Evolutionary conservation across 2,888 invertebrate species (phyloP), one percentile per base, ranked within the genome.

Genomic region (Sarcophaga carnaria): DNA sequence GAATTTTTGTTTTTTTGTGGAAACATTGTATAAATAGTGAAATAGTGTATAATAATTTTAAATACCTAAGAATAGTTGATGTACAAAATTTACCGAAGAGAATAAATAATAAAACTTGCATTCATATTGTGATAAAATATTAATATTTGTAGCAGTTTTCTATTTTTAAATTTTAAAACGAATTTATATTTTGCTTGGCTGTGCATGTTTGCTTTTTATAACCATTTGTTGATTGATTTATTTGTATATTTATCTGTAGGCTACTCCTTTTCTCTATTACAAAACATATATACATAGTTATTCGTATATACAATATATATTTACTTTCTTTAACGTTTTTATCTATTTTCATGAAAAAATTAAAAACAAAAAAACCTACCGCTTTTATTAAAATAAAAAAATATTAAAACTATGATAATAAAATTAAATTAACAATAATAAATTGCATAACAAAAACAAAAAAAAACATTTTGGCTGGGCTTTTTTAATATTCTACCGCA

Each of bases 261-360:
- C 37, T 37, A 37, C 2, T 37, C 37, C 37, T 37, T n/a, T n/a
- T 37, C 10, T 37, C 37, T 37, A 37, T 37, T 64, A 14, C 37
- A 60, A 60, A 45, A 71, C 49, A 71, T 27, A 45, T 27, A 25
- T 67, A 14, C 37, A 22, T 37, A 63, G n/a, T 59, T 12, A 10
- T 45, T 59, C n/a, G 27, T 64, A 37, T 59, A 10, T 54, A 64
- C 12, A 54, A 37, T n/a, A 70, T 54, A 75, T 22, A 77, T 63
- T 83, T 74, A 86, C 54, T 71, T 71, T 60, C 81, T 76, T 82
- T 25, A 81, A 85, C 63, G 62, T 74, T 66, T 62, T 77, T 87
- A 77, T 87, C 66, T 80, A 72, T 63, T 85, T 87, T 86, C 85
- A 82, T 79, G 82, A 86, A 75, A 79, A 64, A 78, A 27, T 27